These are phyloP conservation scores for Homalodisca vitripennis DNA, from an alignment of 1,140 invertebrate genomes.

Conservation along the genomic window DNA sequence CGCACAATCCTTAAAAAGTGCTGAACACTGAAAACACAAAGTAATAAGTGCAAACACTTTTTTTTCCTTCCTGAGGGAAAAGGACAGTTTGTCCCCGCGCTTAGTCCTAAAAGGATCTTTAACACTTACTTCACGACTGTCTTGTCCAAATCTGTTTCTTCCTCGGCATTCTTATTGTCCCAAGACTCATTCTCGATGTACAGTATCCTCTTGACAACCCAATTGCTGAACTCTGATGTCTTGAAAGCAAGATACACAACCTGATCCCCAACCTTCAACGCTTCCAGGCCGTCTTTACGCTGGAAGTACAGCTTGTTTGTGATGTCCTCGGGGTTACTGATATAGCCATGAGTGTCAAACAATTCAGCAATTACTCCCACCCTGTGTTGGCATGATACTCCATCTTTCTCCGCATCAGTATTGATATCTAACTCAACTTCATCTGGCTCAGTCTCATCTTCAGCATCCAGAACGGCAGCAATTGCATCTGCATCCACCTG, in stretches of 20 bases:
- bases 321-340: not conserved
- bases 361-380: not conserved
- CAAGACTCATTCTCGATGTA: not conserved
- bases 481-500: conserved; percentile 1
- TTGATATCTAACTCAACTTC: not conserved
- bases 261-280: not conserved
- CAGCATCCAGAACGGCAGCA: conserved; percentile 11
- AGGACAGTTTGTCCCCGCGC: too few relatives aligned
- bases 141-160: not conserved
- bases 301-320: not conserved
- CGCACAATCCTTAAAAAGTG: too few relatives aligned
- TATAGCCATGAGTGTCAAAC: not conserved
- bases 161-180: not conserved
- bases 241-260: conserved; percentile 9
- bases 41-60: too few relatives aligned
- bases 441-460: not conserved
- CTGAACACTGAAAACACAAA: too few relatives aligned
- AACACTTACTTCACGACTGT: conserved; percentile 2
- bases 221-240: not conserved
- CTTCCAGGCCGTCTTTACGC: not conserved
- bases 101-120: too few relatives aligned
- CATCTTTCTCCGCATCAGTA: not conserved
- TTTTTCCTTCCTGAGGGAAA: too few relatives aligned
- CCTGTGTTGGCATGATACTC: not conserved
- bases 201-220: conserved; percentile 2